Conservation (phyloP, 2,797 vertebrate species). For the Peromyscus eremicus region DNA sequence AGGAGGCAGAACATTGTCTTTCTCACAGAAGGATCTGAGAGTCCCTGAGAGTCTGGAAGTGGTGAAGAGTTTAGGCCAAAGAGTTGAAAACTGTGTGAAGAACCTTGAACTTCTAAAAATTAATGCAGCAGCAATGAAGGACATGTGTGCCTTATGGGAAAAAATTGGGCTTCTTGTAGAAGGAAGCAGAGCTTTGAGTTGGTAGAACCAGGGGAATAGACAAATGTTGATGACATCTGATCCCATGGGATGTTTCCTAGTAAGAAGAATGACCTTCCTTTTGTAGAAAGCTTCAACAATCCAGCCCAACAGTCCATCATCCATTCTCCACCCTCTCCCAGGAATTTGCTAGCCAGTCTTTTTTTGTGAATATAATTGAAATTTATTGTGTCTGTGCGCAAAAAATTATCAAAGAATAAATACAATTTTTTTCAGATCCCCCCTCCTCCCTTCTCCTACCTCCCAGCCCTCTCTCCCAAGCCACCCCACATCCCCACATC, state of each 20-base stretch:
- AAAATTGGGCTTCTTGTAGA: accelerated
- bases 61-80: not conserved
- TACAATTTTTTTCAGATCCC: too few relatives aligned
- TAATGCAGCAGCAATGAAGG: not conserved
- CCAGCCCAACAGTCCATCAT: accelerated
- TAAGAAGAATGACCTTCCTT: not conserved
- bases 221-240: not conserved
- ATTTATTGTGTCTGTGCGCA: too few relatives aligned
- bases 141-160: not conserved
- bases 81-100: accelerated
- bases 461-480: too few relatives aligned
- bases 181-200: not conserved
- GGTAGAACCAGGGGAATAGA: not conserved
- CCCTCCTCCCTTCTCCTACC: too few relatives aligned
- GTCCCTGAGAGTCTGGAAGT: accelerated
- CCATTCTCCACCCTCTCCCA: too few relatives aligned
- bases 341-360: not conserved
- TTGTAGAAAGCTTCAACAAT: too few relatives aligned
- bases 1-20: accelerated
- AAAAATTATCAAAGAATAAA: too few relatives aligned
- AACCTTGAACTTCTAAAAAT: not conserved
- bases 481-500: too few relatives aligned
- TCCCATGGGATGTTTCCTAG: accelerated
- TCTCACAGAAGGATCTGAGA: not conserved
- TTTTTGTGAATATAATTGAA: too few relatives aligned